Conservation (phyloP, 2,113 vertebrate genomes). For the Rhynchomys soricoides region DNA sequence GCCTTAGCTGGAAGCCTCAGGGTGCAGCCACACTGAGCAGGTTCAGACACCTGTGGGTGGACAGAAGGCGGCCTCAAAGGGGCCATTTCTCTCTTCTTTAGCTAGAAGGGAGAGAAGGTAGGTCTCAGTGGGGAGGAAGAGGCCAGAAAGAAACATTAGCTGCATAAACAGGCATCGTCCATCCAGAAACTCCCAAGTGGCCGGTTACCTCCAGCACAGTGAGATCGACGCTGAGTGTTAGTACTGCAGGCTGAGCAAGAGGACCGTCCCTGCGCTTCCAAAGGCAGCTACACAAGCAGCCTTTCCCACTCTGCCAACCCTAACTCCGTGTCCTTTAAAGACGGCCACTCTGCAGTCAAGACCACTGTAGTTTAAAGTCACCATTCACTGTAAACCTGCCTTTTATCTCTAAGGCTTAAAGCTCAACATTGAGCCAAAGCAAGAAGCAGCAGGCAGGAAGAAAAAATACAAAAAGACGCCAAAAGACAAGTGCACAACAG, state of each 20-base stretch:
- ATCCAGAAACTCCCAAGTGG: not conserved
- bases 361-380: not conserved
- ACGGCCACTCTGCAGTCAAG: not conserved
- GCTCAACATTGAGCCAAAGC: slow-evolving; percentile 25
- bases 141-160: not conserved
- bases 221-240: not conserved
- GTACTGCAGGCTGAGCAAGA: not conserved
- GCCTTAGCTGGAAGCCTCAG: not conserved
- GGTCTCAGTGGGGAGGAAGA: not conserved
- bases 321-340: slow-evolving; percentile 45
- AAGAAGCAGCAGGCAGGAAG: not conserved
- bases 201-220: not conserved
- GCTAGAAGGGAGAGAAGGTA: not conserved
- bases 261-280: not conserved
- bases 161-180: not conserved
- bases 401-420: slow-evolving; percentile 49
- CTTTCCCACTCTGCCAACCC: not conserved
- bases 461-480: not conserved
- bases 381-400: not conserved
- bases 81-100: not conserved
- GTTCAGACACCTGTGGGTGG: not conserved
- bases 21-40: not conserved
- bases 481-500: not conserved
- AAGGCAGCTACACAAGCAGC: slow-evolving; percentile 37
- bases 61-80: not conserved